These are phyloP conservation scores for Meandrusa payeni DNA, from an alignment of 2,888 invertebrate species.

Conservation along the genomic window DNA sequence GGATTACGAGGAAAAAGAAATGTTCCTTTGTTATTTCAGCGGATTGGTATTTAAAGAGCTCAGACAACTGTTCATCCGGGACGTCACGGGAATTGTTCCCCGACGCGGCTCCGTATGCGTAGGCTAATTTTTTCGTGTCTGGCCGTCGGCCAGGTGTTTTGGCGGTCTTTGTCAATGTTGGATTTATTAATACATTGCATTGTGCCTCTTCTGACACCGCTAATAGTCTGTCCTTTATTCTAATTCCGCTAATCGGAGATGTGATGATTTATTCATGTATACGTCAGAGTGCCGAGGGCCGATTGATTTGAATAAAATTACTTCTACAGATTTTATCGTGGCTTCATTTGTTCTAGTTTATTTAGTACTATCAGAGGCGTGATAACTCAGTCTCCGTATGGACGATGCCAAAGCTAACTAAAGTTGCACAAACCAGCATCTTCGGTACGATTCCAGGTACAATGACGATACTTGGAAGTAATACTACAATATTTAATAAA, in stretches of 20 bases:
- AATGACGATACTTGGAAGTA: too few relatives aligned
- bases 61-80: constrained; percentile 22
- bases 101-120: constrained; percentile 43
- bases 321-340: too few relatives aligned
- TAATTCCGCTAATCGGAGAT: constrained; percentile 18
- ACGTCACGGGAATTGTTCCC: constrained; percentile 51
- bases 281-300: too few relatives aligned
- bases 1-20: constrained; percentile 18
- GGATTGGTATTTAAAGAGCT: constrained; percentile 28
- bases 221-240: constrained; percentile 37
- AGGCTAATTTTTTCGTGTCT: constrained; percentile 61
- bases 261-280: constrained; percentile 5
- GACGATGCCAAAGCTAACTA: too few relatives aligned
- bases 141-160: constrained; percentile 70
- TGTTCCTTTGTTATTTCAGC: constrained; percentile 26
- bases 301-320: too few relatives aligned
- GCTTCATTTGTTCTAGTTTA: too few relatives aligned
- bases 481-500: too few relatives aligned
- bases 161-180: constrained; percentile 81
- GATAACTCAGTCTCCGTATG: too few relatives aligned
- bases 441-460: too few relatives aligned
- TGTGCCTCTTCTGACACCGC: constrained; percentile 54
- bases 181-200: constrained; percentile 75
- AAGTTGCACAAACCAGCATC: too few relatives aligned
- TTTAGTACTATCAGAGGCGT: too few relatives aligned